These are phyloP conservation scores for Pogonocherus hispidulus DNA, from an alignment of 2,888 invertebrate species.

Conservation along the genomic window DNA sequence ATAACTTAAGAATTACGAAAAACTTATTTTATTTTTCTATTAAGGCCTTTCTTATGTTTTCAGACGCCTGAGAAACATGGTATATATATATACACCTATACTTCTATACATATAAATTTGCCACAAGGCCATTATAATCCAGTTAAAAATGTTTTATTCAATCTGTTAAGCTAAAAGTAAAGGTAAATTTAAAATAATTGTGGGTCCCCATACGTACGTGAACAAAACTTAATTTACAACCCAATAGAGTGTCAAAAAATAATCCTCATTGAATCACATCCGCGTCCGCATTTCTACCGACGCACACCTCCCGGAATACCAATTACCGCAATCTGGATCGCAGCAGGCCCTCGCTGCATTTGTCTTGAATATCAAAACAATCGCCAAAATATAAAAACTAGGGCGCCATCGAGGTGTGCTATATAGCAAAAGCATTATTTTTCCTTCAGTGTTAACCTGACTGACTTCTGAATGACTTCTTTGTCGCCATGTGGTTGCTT, in stretches of 20 bases:
- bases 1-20: no score
- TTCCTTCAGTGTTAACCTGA: slow-evolving; percentile 4
- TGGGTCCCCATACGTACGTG: not conserved
- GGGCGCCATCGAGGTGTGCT: slow-evolving; percentile 11
- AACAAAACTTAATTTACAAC: not conserved
- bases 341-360: slow-evolving; percentile 1
- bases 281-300: slow-evolving; percentile 27
- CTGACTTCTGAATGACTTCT: not conserved
- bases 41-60: no score
- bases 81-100: no score
- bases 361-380: slow-evolving; percentile 28
- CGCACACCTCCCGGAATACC: slow-evolving; percentile 13
- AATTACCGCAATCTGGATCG: slow-evolving; percentile 23
- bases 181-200: not conserved
- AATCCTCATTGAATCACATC: slow-evolving; percentile 22
- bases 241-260: slow-evolving; percentile 2
- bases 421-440: slow-evolving; percentile 12
- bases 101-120: no score
- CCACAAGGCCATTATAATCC: no score
- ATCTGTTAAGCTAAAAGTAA: not conserved
- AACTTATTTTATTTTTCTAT: no score
- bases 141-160: no score
- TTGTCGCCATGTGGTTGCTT: slow-evolving; percentile 1
- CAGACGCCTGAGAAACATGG: no score
- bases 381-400: slow-evolving; percentile 26